A percentile compares a stretch with the other conserved stretches of the same genome.
Conservation (phyloP, 2,888 invertebrate genomes). For the Nomada flava region DNA sequence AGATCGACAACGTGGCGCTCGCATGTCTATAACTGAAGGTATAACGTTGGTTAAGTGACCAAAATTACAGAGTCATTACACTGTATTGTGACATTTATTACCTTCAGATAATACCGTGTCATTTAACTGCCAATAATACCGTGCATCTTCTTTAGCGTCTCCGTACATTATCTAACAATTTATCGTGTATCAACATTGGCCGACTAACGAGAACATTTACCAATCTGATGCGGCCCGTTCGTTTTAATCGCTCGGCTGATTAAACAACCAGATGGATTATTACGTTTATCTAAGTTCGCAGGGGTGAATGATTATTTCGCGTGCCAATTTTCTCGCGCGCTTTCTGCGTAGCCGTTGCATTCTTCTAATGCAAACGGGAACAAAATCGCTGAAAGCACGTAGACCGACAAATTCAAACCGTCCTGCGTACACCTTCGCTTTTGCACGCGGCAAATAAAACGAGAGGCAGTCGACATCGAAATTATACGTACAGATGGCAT, state of each 20-base stretch:
- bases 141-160: slow-evolving; percentile 58
- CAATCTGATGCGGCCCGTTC: background rate
- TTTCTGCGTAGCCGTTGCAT: background rate
- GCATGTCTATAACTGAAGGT: slow-evolving; percentile 56
- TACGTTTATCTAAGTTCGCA: no score
- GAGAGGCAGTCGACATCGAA: slow-evolving; percentile 77
- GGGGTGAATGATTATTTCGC: no score
- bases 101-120: slow-evolving; percentile 68
- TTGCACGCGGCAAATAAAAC: slow-evolving; percentile 69
- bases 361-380: background rate
- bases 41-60: slow-evolving; percentile 57
- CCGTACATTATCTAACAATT: slow-evolving; percentile 39
- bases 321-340: no score
- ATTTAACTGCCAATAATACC: slow-evolving; percentile 69
- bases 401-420: slow-evolving; percentile 37
- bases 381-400: slow-evolving; percentile 4
- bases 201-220: slow-evolving; percentile 3
- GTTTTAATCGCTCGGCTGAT: no score
- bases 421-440: slow-evolving; percentile 57
- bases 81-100: slow-evolving; percentile 72
- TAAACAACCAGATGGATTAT: no score
- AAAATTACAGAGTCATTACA: slow-evolving; percentile 71
- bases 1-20: slow-evolving; percentile 50
- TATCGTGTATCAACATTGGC: slow-evolving; percentile 17
- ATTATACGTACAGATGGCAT: slow-evolving; percentile 82